Base-by-base conservation (phyloP, 2,113 vertebrate species). In the Synchiropus splendidus region DNA sequence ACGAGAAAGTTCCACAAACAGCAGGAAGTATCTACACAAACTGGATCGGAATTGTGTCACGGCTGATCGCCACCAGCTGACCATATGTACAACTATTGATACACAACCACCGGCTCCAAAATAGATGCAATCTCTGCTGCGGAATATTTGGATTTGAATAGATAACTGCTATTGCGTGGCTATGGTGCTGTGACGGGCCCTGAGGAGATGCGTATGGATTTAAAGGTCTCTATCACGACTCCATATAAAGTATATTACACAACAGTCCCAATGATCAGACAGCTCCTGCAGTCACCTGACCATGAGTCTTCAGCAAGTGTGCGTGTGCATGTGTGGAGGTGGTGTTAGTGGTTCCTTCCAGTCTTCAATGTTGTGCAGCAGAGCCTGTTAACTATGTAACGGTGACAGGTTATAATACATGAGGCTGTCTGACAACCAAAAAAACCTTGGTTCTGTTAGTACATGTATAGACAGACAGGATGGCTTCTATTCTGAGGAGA, bases 381-480 rank as follows among this genome's bases (percentile, higher is more conserved):
- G 21, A 8, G n/a, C n/a, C n/a, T n/a, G n/a, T n/a, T 27, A 27
- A 27, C 4, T 27, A 27, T 27, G 21, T 8, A 27, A 8, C 21
- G 21, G 21, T 27, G 21, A 27, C 4, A 8, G 21, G 4, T 27
- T 64, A 70, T 58, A 47, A 70, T 72, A 76, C 72, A 65, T 16
- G 49, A 60, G 50, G 40, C 35, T 12, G 18, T 37, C 41, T 36
- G 38, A 48, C 53, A 35, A 67, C 69, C 55, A 64, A 60, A 72
- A 27, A 27, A 4, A 5, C 8, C 71, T 72, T 76, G 67, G 56
- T 74, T 31, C 50, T 45, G 65, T 73, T 78, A 72, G 72, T 76
- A 80, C 75, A 70, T 53, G 77, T 59, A 79, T 54, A 64, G 64
- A 74, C 74, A 72, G 75, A 83, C 76, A 72, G 58, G 21, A 71